These are phyloP conservation scores for Cheirogaleus medius DNA, from an alignment of 2,113 vertebrate genomes.

Conservation along the genomic window DNA sequence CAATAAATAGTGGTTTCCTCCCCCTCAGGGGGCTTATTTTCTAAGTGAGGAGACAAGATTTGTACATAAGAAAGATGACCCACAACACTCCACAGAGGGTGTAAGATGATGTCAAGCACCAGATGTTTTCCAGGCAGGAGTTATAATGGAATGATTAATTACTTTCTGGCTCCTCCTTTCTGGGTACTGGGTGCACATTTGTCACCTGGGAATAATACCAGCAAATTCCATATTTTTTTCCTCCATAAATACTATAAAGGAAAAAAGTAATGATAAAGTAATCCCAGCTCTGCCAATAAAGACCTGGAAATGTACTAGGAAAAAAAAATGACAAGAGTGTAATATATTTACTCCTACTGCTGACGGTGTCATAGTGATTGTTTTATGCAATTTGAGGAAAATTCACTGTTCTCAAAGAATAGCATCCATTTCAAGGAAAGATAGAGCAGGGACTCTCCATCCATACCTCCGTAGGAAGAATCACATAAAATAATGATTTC, in stretches of 20 bases:
- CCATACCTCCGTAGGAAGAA: background rate
- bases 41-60: background rate
- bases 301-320: background rate
- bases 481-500: background rate
- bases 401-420: background rate
- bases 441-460: background rate
- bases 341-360: background rate
- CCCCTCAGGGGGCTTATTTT: background rate
- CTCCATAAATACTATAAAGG: background rate
- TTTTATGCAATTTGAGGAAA: background rate
- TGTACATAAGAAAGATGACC: background rate
- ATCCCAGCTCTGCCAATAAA: background rate
- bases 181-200: background rate
- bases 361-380: background rate
- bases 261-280: background rate
- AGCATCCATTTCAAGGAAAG: background rate
- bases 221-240: background rate
- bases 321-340: background rate
- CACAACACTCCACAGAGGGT: background rate
- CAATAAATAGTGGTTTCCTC: background rate
- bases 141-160: conserved; percentile 19
- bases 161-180: conserved; percentile 38
- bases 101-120: background rate
- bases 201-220: background rate
- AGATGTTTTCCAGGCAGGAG: background rate